Evolutionary conservation across 1,140 invertebrate genomes (phyloP), one percentile per base, ranked within the genome.

Genomic region (Drosophila teissieri): DNA sequence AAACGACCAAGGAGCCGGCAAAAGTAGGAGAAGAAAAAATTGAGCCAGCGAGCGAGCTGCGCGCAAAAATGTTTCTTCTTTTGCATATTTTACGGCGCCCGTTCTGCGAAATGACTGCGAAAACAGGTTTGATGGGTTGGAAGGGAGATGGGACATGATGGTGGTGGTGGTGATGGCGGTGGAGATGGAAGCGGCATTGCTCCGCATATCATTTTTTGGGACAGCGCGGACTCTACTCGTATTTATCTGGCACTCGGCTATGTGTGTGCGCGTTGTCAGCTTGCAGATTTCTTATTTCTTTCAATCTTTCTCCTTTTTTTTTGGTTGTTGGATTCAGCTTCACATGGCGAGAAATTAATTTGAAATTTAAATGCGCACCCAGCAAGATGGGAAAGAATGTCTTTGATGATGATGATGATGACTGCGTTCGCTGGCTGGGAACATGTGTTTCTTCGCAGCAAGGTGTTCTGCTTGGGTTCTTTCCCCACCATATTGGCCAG

Each of bases 291-390:
- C 60, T 56, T 76, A 60, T 69, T 77, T 69, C 48, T 14, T 34
- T 36, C 72, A 40, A 74, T 65, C 24, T 46, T 51, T 65, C 19
- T 52, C 40, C 49, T 73, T 69, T 67, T 62, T 45, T 17, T 65
- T 39, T 39, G 12, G 37, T 39, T 64, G 44, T 70, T 65, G 55
- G 44, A 24, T 39, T 48, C 42, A 44, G 61, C 68, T 72, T 68
- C 68, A 73, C 80, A 77, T 89, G 80, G 65, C 72, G 79, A 76
- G 77, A 88, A 91, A 90, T 91, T 90, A 90, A 90, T 90, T 90
- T 90, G 88, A 90, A 90, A 90, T 91, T 90, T 90, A 90, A 90
- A 90, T 90, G 83, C 74, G 74, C 73, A 62, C 72, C 67, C 51
- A 75, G 70, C 79, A 73, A 82, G 76, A 64, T 82, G 65, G 45